Conservation (phyloP, 2,797 vertebrate species). For the Sebastolobus alascanus region DNA sequence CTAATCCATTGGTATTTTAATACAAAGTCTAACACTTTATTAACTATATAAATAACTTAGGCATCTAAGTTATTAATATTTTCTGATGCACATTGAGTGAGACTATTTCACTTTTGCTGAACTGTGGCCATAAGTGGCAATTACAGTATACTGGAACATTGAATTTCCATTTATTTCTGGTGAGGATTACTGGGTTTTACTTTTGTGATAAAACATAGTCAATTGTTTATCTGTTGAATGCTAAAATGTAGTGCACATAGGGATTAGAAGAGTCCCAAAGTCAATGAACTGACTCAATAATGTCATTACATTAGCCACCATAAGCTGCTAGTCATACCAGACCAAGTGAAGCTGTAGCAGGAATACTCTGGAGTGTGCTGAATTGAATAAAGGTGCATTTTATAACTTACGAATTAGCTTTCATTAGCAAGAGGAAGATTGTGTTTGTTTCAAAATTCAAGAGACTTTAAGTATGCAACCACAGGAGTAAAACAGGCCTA, state of each 20-base stretch:
- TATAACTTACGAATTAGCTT: neutral
- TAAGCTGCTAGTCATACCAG: neutral
- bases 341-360: neutral
- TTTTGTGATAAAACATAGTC: neutral
- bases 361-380: neutral
- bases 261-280: neutral
- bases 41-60: too few species aligned
- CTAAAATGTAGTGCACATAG: neutral
- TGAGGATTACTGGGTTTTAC: neutral
- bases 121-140: neutral
- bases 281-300: too few species aligned
- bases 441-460: neutral
- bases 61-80: neutral
- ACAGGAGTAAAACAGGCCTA: neutral
- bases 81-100: neutral
- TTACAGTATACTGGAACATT: neutral
- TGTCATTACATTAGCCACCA: too few species aligned
- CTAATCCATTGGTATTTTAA: neutral
- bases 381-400: neutral
- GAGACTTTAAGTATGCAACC: neutral
- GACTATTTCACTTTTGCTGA: neutral
- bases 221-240: neutral
- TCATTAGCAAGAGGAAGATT: neutral
- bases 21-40: neutral
- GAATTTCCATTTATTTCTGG: neutral